These are phyloP conservation scores for Pipistrellus nathusii DNA, from an alignment of 2,797 vertebrate species.

Conservation along the genomic window DNA sequence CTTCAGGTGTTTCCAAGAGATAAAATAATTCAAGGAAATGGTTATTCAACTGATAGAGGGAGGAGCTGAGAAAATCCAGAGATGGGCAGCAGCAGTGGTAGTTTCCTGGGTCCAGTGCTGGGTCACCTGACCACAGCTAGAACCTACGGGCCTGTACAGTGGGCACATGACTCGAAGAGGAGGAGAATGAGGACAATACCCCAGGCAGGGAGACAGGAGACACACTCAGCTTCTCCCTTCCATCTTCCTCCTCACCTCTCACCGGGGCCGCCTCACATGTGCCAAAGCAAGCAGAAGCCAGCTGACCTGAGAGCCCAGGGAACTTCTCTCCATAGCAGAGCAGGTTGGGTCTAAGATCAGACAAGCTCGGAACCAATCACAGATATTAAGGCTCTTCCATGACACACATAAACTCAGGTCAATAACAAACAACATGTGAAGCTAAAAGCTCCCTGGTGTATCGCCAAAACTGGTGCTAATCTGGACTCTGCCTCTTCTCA, in stretches of 20 bases:
- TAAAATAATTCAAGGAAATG: neutral
- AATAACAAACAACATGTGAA: conserved; percentile 11
- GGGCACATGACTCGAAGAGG: neutral
- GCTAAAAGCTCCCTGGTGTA: conserved; percentile 4
- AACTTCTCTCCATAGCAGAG: neutral
- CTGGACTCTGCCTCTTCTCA: conserved; percentile 10
- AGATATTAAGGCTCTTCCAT: neutral
- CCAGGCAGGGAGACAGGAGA: neutral
- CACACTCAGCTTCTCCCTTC: neutral
- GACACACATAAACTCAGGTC: neutral
- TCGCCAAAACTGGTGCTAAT: neutral
- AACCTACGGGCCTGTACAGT: neutral
- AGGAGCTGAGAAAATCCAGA: neutral
- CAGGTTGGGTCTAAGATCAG: neutral
- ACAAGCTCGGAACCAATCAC: neutral
- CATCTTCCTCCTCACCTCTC: neutral
- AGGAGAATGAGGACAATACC: neutral
- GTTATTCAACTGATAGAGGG: neutral
- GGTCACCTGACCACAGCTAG: neutral
- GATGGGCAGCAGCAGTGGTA: neutral
- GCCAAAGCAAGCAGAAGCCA: neutral
- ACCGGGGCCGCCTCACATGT: neutral
- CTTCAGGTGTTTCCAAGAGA: neutral
- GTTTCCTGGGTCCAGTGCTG: neutral
- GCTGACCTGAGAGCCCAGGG: neutral